Conservation (phyloP, 1,140 invertebrate species). For the Armadillidium nasatum region DNA sequence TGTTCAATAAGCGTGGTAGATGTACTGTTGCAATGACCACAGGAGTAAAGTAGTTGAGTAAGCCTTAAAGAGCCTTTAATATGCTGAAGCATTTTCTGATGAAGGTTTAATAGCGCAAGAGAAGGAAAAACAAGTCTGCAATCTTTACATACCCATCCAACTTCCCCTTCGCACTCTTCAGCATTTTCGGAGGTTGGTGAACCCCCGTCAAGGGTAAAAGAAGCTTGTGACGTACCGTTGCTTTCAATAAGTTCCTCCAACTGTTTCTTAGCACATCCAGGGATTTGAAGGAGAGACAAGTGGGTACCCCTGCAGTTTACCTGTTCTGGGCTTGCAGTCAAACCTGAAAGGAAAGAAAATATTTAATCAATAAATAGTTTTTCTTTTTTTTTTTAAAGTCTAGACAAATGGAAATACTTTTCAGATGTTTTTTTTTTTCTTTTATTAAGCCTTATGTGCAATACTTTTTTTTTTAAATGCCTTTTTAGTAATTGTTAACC, state of each 20-base stretch:
- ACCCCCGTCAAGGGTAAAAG: neutral
- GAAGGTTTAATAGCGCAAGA: neutral
- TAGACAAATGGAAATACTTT: too few relatives aligned
- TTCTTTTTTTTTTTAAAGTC: too few relatives aligned
- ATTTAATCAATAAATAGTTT: too few relatives aligned
- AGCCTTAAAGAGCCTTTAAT: neutral
- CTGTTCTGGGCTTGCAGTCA: neutral
- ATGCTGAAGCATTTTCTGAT: neutral
- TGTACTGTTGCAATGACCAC: neutral
- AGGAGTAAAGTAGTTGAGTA: neutral
- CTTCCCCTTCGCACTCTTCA: neutral
- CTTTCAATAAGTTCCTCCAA: neutral
- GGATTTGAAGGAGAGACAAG: neutral
- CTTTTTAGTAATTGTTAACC: too few relatives aligned
- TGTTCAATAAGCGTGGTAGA: neutral
- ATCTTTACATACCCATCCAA: neutral
- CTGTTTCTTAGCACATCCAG: neutral
- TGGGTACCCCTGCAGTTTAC: neutral
- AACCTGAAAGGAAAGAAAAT: neutral
- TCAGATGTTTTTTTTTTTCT: too few relatives aligned
- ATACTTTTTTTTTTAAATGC: too few relatives aligned
- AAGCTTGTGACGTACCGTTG: neutral
- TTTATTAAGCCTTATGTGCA: too few relatives aligned
- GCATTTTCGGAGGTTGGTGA: neutral
- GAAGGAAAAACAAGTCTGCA: conserved; percentile 1